phyloP scores from a whole-genome alignment of 2,113 vertebrate species.

The Sylvietta virens region DNA sequence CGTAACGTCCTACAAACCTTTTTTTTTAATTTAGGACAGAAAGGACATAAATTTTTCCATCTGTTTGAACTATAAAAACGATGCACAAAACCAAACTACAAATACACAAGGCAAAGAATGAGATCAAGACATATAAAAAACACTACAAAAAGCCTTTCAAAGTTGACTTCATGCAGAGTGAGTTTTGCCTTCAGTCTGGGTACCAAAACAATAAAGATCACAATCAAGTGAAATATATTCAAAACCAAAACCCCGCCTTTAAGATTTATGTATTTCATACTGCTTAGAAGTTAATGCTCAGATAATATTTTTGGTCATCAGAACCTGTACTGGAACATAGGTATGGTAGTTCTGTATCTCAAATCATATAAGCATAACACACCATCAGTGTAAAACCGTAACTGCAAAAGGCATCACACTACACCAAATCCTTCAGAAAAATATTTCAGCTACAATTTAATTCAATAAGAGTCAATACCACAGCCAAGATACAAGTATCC shows the following conservation, averaged over 20 bases:
- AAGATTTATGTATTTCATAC: neutral
- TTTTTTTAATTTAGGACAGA: neutral
- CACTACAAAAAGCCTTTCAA: neutral
- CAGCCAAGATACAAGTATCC: neutral
- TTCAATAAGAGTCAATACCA: rapidly evolving
- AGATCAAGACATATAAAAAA: neutral
- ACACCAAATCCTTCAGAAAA: neutral
- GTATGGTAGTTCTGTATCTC: neutral
- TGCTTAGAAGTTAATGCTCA: neutral
- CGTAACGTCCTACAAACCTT: neutral
- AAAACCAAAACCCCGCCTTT: neutral
- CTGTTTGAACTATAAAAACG: neutral
- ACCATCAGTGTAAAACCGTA: neutral
- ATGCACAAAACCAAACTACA: neutral
- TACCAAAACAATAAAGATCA: neutral
- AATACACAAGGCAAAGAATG: neutral
- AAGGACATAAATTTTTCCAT: neutral
- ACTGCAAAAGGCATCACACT: neutral
- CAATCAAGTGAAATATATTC: neutral
- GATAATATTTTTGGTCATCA: neutral
- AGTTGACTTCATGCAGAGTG: neutral
- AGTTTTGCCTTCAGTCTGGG: neutral
- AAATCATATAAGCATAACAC: neutral
- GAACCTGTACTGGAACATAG: neutral
- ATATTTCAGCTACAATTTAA: neutral